phyloP scores from a whole-genome alignment of 92 coral and sea anemone genomes.

The Zoanthus sansibaricus region DNA sequence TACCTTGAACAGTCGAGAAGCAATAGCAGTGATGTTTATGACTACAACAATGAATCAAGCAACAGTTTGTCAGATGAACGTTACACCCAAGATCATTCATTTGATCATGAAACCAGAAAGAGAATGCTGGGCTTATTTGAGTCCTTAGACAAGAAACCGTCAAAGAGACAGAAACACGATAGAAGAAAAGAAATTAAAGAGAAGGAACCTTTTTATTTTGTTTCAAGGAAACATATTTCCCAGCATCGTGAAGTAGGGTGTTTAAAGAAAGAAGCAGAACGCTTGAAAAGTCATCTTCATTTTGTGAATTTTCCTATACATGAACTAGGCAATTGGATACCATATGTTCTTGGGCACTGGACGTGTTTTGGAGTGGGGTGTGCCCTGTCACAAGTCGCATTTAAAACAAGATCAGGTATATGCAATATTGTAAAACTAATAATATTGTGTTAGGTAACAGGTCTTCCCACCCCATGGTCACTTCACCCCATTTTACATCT shows the following conservation, averaged over 20 bases:
- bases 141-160: conserved; percentile 3
- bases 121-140: conserved; percentile 46
- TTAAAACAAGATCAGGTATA: conserved; percentile 82
- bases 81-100: neutral
- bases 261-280: conserved; percentile 50
- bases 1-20: neutral
- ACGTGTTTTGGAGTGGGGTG: conserved; percentile 97
- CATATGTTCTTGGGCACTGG: conserved; percentile 92
- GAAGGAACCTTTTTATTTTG: conserved; percentile 56
- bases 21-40: neutral
- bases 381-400: conserved; percentile 89
- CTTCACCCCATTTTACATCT: too few relatives aligned
- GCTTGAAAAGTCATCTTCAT: conserved; percentile 87
- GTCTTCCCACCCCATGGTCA: too few relatives aligned
- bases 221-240: conserved; percentile 36
- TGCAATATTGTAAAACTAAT: neutral
- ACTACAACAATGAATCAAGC: neutral
- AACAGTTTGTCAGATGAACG: neutral
- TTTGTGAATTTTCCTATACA: conserved; percentile 84
- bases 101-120: conserved; percentile 4
- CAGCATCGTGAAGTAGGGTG: conserved; percentile 19
- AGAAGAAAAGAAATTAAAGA: conserved; percentile 30
- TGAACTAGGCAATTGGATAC: conserved; percentile 95
- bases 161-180: conserved; percentile 11
- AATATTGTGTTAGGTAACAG: neutral